These are phyloP conservation scores for Lordiphosa fenestrarum DNA, from an alignment of 2,888 invertebrate genomes.

Conservation along the genomic window DNA sequence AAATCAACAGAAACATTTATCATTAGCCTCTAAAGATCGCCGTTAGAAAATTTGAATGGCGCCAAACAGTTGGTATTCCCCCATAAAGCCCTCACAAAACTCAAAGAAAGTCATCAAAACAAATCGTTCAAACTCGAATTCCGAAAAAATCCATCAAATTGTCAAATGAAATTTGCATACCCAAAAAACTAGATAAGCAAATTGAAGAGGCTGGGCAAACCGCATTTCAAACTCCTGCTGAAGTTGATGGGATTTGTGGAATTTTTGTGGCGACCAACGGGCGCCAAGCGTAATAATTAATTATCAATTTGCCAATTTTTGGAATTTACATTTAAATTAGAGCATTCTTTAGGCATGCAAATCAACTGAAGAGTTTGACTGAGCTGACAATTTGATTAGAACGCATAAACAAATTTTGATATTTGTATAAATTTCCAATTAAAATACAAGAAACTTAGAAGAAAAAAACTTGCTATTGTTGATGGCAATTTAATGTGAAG, in stretches of 20 bases:
- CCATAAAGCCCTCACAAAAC: slow-evolving; percentile 14
- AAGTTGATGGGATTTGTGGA: slow-evolving; percentile 37
- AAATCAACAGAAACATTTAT: slow-evolving; percentile 50
- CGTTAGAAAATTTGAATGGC: too few species aligned
- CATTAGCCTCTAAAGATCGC: slow-evolving; percentile 41
- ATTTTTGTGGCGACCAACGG: slow-evolving; percentile 46
- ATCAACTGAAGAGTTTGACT: not conserved
- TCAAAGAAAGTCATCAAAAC: slow-evolving; percentile 30
- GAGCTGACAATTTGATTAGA: too few species aligned
- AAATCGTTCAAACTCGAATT: slow-evolving; percentile 44
- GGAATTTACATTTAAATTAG: slow-evolving; percentile 69
- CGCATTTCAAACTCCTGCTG: slow-evolving; percentile 30
- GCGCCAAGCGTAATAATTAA: slow-evolving; percentile 62
- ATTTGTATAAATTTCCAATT: slow-evolving; percentile 2
- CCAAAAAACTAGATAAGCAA: slow-evolving; percentile 27
- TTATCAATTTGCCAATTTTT: slow-evolving; percentile 39
- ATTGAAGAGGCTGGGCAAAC: slow-evolving; percentile 44
- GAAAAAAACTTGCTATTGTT: slow-evolving; percentile 26
- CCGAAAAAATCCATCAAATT: slow-evolving; percentile 36
- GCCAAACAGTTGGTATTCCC: slow-evolving; percentile 25
- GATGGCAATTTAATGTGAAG: slow-evolving; percentile 21
- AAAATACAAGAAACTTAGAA: slow-evolving; percentile 27
- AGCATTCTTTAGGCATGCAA: slow-evolving; percentile 41
- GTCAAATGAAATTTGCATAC: slow-evolving; percentile 39
- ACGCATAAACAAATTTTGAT: slow-evolving; percentile 11